Base-by-base conservation (phyloP, 2,113 vertebrate species). In the Pundamilia nyererei region DNA sequence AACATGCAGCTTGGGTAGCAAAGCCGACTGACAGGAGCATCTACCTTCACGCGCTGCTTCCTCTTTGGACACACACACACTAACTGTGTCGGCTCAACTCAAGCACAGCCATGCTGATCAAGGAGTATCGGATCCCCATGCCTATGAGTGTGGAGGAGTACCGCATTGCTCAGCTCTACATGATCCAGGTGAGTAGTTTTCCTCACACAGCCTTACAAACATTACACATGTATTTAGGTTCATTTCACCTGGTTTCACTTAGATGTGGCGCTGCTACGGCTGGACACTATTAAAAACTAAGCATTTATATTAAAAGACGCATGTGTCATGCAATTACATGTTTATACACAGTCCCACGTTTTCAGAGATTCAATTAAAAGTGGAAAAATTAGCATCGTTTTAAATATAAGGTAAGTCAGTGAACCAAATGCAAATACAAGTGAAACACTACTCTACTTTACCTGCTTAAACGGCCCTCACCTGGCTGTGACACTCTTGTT, bases 111-210 rank as follows among this genome's bases (percentile, higher is more conserved):
- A 99, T 99, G 98, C 97, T 99, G 47, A 98, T 99, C 95, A 99
- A 99, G 94, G 98, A 99, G 93, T 99, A 99, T 90, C 98, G 98
- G 10, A 99, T 99, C 92, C 98, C 98, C 83, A 98, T 99, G 93
- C 98, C 98, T 1, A 97, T 99, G 98, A 99, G 98, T 4, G 97
- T 99, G 97, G 98, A 99, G 38, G 98, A 99, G 89, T 99, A 99
- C 96, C 98, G 98, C 84, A 99, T 99, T 6, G 98, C 98, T 3
- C 98, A 99, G 97, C 97, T 99, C 70, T 99, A 99, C 95, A 99
- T 99, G 98, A 99, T 99, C 40, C 98, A 99, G 98, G 98, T 99
- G 93, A 96, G 95, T 95, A 99, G 33, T 33, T 40, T 38, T 31
- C 72, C 17, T 9, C 45, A 77, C 70, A 31, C 45, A 49, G 45